Conservation (phyloP, 2,113 vertebrate species). For the Larimichthys polyactis region DNA sequence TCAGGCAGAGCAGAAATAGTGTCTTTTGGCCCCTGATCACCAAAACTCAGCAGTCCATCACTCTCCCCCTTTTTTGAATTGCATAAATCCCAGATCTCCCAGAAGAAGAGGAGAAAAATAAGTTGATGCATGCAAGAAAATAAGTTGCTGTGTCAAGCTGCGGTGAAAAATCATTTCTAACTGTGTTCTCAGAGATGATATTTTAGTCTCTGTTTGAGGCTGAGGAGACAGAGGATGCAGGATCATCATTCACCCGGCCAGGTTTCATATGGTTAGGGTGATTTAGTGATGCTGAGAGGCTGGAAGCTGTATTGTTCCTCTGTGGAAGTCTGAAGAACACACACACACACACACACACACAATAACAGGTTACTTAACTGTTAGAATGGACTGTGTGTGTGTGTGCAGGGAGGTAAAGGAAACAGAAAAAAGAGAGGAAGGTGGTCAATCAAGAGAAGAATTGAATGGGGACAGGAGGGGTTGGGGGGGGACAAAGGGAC, state of each 20-base stretch:
- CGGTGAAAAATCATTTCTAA: constrained; percentile 20
- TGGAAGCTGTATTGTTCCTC: constrained; percentile 54
- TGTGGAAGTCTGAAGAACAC: constrained; percentile 26
- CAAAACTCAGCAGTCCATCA: constrained; percentile 27
- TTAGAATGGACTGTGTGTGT: constrained; percentile 9
- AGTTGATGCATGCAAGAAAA: constrained; percentile 26
- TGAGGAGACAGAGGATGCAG: constrained; percentile 32
- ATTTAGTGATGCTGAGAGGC: constrained; percentile 44
- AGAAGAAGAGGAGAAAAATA: constrained; percentile 30
- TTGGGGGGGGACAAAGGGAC: neutral
- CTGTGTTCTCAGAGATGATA: constrained; percentile 30
- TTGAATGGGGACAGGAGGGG: constrained; percentile 11
- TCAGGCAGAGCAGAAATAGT: constrained; percentile 14
- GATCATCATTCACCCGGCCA: constrained; percentile 45
- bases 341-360: constrained; percentile 24
- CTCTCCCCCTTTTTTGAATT: constrained; percentile 42
- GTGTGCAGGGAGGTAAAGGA: constrained; percentile 28
- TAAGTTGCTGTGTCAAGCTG: constrained; percentile 6
- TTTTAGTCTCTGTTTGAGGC: constrained; percentile 33
- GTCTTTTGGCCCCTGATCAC: constrained; percentile 27
- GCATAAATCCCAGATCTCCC: constrained; percentile 20
- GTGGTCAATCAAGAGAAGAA: constrained; percentile 42
- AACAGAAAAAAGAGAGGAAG: constrained; percentile 49
- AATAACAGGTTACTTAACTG: constrained; percentile 42
- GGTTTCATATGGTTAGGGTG: constrained; percentile 33